Conservation (phyloP, 2,888 invertebrate species). For the Andrena bicolor region DNA sequence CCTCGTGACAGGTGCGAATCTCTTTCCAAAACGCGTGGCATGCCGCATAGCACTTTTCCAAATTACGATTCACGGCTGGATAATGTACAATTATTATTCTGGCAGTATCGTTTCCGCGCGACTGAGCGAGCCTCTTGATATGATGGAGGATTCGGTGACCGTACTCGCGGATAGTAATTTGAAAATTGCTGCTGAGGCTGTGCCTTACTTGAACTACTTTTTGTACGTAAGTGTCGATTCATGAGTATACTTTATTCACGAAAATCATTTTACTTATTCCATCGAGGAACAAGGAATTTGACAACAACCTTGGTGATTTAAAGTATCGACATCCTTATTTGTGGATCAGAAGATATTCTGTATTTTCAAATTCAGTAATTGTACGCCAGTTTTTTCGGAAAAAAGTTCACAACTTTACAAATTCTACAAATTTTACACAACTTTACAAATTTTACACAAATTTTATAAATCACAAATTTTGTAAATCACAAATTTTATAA, state of each 20-base stretch:
- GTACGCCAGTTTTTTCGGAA: too few relatives aligned
- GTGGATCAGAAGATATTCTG: too few relatives aligned
- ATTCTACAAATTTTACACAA: too few relatives aligned
- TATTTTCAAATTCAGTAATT: too few relatives aligned
- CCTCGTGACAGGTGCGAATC: constrained; percentile 71
- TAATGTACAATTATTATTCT: constrained; percentile 80
- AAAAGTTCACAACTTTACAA: too few relatives aligned
- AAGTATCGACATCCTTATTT: too few relatives aligned
- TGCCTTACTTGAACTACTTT: constrained; percentile 73
- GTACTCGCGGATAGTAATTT: constrained; percentile 74
- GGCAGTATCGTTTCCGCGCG: constrained; percentile 80
- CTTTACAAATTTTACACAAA: too few relatives aligned
- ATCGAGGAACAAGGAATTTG: too few relatives aligned
- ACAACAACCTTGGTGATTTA: too few relatives aligned
- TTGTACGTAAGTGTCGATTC: constrained; percentile 64
- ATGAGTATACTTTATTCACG: background rate
- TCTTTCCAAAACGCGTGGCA: constrained; percentile 71
- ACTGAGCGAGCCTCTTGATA: constrained; percentile 78
- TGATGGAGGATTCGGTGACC: constrained; percentile 80
- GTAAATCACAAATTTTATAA: too few relatives aligned
- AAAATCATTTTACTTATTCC: too few relatives aligned
- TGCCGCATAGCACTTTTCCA: constrained; percentile 77
- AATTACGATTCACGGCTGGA: constrained; percentile 75
- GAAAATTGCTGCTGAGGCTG: constrained; percentile 76
- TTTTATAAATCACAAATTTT: too few relatives aligned